Evolutionary conservation across 2,113 vertebrate species (phyloP).

Genomic region (Muscicapa adusta): DNA sequence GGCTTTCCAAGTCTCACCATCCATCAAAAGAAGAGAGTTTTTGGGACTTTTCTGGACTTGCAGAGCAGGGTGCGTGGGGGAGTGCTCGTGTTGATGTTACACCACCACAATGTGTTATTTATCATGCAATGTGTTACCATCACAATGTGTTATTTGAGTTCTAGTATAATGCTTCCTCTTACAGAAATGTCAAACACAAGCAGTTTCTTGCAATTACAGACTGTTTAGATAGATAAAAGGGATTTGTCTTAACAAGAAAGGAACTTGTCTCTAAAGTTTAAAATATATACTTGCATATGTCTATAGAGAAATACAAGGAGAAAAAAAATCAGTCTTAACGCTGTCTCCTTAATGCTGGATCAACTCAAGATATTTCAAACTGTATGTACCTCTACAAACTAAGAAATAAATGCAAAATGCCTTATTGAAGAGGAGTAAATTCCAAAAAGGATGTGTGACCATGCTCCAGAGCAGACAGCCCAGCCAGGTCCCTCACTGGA

Average conservation of each 20-base stretch:
- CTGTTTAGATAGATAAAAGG: neutral
- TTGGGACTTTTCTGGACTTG: neutral
- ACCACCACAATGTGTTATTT: neutral
- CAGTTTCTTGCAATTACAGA: neutral
- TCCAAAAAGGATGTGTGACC: neutral
- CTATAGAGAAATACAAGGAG: neutral
- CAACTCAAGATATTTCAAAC: neutral
- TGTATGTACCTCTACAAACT: neutral
- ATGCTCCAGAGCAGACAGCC: accelerated
- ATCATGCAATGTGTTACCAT: neutral
- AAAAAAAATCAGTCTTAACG: neutral
- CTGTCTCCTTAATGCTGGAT: neutral
- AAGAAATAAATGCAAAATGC: neutral
- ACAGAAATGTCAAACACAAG: conserved; percentile 51
- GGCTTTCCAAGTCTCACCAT: neutral
- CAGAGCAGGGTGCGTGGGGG: neutral
- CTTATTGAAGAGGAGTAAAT: no score
- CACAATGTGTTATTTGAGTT: neutral
- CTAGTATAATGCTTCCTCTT: conserved; percentile 36
- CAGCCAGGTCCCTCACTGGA: neutral
- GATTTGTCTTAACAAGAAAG: neutral
- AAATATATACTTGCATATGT: neutral
- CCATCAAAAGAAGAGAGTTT: neutral
- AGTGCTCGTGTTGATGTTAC: neutral
- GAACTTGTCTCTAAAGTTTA: neutral